phyloP scores from a whole-genome alignment of 2,888 invertebrate genomes.

The Neoitamus cyanurus region DNA sequence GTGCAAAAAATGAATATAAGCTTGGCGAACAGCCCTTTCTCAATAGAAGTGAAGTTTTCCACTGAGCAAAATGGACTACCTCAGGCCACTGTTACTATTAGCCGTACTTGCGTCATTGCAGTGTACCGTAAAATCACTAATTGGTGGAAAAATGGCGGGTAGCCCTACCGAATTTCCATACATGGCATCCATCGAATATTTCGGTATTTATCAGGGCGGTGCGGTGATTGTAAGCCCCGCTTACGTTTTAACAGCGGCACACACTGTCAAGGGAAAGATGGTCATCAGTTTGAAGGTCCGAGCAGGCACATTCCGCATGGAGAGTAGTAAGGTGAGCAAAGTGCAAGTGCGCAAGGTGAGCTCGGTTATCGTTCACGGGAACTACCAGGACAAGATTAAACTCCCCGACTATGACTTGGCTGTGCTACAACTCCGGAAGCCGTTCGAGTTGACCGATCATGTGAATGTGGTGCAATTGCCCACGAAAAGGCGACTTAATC shows the following conservation, averaged over 20 bases:
- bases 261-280: neutral
- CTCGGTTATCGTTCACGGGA: neutral
- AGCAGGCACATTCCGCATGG: neutral
- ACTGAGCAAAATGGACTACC: neutral
- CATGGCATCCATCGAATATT: neutral
- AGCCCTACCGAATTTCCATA: neutral
- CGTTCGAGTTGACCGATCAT: neutral
- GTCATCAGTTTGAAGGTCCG: neutral
- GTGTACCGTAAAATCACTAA: neutral
- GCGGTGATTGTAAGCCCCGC: neutral
- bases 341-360: neutral
- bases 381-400: neutral
- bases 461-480: neutral
- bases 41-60: neutral
- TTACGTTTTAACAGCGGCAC: neutral
- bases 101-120: neutral
- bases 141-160: neutral
- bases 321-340: neutral
- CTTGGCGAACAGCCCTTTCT: neutral
- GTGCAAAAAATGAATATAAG: neutral
- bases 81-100: neutral
- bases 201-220: neutral
- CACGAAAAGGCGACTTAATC: neutral
- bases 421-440: neutral
- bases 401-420: neutral